phyloP scores from a whole-genome alignment of 2,113 vertebrate genomes.

The Sorex fumeus region DNA sequence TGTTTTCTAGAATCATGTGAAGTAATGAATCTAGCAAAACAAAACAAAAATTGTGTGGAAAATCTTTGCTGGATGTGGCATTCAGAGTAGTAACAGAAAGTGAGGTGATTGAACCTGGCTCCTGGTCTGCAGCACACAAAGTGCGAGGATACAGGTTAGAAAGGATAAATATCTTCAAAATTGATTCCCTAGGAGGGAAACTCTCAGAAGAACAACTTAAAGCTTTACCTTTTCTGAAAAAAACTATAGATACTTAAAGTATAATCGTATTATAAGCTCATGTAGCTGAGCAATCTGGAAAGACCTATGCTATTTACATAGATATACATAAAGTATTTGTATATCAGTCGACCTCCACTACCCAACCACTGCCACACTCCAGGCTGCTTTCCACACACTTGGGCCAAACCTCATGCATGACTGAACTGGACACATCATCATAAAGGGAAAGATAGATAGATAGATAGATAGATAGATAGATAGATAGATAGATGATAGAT shows the following conservation, averaged over 20 bases:
- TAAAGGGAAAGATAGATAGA: too few species aligned
- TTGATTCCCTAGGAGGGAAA: rapidly evolving
- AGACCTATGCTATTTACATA: not conserved
- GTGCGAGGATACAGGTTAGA: not conserved
- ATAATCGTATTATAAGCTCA: too few species aligned
- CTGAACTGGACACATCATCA: too few species aligned
- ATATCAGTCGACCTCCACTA: too few species aligned
- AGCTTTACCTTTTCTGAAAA: not conserved
- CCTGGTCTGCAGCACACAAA: not conserved
- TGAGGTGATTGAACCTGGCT: not conserved
- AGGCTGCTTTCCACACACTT: too few species aligned
- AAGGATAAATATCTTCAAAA: not conserved
- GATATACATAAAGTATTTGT: not conserved
- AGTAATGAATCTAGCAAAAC: not conserved
- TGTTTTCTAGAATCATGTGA: not conserved
- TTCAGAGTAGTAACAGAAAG: not conserved
- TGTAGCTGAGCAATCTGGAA: not conserved
- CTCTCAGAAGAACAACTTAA: not conserved
- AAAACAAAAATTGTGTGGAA: not conserved
- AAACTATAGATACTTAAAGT: not conserved
- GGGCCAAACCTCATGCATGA: too few species aligned
- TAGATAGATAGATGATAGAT: too few species aligned
- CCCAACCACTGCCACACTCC: too few species aligned
- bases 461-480: too few species aligned
- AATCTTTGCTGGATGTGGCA: not conserved